phyloP scores from a whole-genome alignment of 1,140 invertebrate species.

The Sitodiplosis mosellana region DNA sequence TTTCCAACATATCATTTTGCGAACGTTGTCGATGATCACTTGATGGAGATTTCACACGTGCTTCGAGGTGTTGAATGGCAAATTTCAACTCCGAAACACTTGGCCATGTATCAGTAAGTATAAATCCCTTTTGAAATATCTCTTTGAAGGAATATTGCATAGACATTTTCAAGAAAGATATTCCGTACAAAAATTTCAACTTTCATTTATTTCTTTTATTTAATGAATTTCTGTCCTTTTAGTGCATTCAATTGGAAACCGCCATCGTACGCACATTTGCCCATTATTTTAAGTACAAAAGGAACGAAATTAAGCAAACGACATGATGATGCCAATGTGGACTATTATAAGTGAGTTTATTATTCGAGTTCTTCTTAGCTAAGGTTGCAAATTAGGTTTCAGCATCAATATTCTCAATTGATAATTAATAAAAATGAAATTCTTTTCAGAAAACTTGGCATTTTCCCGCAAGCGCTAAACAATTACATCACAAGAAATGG shows the following conservation, averaged over 20 bases:
- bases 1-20: slow-evolving; percentile 98
- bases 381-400: too few relatives aligned
- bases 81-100: slow-evolving; percentile 88
- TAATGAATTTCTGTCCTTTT: too few relatives aligned
- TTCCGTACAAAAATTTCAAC: too few relatives aligned
- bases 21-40: slow-evolving; percentile 94
- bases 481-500: slow-evolving; percentile 74
- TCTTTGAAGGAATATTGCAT: background rate
- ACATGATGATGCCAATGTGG: slow-evolving; percentile 68
- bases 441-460: slow-evolving; percentile 27
- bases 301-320: slow-evolving; percentile 87
- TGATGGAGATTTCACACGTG: slow-evolving; percentile 89
- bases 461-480: slow-evolving; percentile 64
- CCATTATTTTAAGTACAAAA: slow-evolving; percentile 70
- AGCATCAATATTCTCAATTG: too few relatives aligned
- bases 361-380: too few relatives aligned
- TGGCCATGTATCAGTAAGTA: slow-evolving; percentile 73
- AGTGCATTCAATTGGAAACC: slow-evolving; percentile 83
- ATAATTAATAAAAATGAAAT: background rate
- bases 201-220: background rate
- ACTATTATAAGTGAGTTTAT: slow-evolving; percentile 37
- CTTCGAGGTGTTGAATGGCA: slow-evolving; percentile 94
- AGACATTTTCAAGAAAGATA: too few relatives aligned
- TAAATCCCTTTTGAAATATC: too few relatives aligned
- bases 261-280: slow-evolving; percentile 79